These are phyloP conservation scores for Drosophila acutilabella DNA, from an alignment of 2,888 invertebrate species.

Conservation along the genomic window DNA sequence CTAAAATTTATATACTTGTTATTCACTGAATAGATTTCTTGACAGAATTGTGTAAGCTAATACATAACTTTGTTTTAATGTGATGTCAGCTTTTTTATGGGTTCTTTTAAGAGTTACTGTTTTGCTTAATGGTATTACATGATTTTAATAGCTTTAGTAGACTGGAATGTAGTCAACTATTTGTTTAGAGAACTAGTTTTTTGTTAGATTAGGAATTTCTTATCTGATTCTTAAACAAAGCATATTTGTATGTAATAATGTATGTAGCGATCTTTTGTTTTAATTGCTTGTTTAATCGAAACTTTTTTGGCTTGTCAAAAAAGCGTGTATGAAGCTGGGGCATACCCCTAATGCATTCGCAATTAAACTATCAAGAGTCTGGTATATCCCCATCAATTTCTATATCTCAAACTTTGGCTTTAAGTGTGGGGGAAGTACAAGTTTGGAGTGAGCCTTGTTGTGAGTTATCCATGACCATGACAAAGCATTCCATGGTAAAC, in stretches of 20 bases:
- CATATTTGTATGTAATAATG: too few relatives aligned
- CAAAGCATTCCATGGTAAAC: conserved; percentile 48
- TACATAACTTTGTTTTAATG: conserved; percentile 2
- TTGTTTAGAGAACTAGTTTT: too few relatives aligned
- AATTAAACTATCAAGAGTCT: background rate
- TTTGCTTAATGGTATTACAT: background rate
- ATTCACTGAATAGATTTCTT: background rate
- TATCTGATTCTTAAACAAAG: too few relatives aligned
- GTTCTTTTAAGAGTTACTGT: conserved; percentile 1
- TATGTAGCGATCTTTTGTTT: too few relatives aligned
- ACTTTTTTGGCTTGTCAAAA: too few relatives aligned
- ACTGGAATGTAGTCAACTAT: background rate
- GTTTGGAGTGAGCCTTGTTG: conserved; percentile 5
- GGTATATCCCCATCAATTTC: conserved; percentile 3
- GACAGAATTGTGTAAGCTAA: conserved; percentile 1
- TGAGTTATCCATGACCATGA: conserved; percentile 44
- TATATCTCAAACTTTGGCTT: conserved; percentile 3
- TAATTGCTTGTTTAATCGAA: too few relatives aligned
- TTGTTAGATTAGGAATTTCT: too few relatives aligned
- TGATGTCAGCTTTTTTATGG: background rate
- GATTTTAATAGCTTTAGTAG: background rate
- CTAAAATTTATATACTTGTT: conserved; percentile 4
- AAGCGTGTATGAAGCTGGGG: background rate
- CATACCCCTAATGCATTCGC: background rate
- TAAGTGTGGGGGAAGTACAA: background rate